Evolutionary conservation across 2,113 vertebrate genomes (phyloP).

Genomic region (Melospiza melodia): DNA sequence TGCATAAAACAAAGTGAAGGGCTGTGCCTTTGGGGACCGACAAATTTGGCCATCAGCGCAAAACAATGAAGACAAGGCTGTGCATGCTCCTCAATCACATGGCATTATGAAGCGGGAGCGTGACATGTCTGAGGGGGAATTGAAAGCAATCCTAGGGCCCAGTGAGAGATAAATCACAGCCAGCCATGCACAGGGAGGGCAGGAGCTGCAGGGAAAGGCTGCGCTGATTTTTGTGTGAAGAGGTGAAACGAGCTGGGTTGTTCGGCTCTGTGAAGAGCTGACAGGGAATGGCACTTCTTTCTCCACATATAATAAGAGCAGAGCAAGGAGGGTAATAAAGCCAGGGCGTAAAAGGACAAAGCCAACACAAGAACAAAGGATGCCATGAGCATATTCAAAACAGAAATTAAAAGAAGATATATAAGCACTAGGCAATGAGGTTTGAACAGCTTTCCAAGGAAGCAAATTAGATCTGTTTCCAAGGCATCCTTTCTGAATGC

Average conservation of each 20-base stretch:
- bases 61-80: constrained; percentile 8
- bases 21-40: background rate
- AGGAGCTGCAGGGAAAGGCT: background rate
- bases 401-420: constrained; percentile 60
- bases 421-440: constrained; percentile 19
- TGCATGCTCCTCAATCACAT: background rate
- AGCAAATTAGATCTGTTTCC: constrained; percentile 47
- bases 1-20: constrained; percentile 15
- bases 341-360: background rate
- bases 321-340: background rate
- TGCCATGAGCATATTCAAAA: background rate
- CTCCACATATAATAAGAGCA: background rate
- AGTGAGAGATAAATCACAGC: background rate
- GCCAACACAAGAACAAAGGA: background rate
- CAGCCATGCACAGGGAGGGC: background rate
- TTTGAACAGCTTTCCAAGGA: constrained; percentile 32
- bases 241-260: background rate
- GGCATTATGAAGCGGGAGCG: background rate
- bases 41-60: background rate
- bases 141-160: background rate
- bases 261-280: background rate
- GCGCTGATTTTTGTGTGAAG: background rate
- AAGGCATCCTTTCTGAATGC: constrained; percentile 39
- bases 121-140: background rate
- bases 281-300: background rate